Base-by-base conservation (phyloP, 2,797 vertebrate genomes). In the Rhodeus uyekii region DNA sequence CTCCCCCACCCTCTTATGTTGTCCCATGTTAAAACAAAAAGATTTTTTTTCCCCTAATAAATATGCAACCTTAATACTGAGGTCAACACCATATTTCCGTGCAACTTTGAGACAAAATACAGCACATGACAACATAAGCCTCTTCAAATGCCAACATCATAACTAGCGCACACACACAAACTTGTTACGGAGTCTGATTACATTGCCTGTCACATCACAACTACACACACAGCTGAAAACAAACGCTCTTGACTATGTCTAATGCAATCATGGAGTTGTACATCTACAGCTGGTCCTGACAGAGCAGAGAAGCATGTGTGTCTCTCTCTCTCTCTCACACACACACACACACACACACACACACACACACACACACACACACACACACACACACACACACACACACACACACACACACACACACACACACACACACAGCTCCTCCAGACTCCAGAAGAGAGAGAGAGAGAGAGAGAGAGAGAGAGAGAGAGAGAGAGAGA, bases 281-380 rank as follows among this genome's bases (percentile, higher is more conserved):
- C 46, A 69, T 61, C 39, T 61, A 80, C 68, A 80, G 68, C 53
- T 80, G 67, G 42, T 72, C 68, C 68, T 80, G 68, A 80, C 48
- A 69, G 8, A 82, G 73, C 53, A 60, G 29, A 44, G 50, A 67
- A 76, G 27, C 18, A 27, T 68, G 2, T 61, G 4, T 80, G 29
- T 58, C 58, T 58, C 55, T 5, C 53, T 24, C 48, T 22, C 42
- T 5, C 24, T 8, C 48, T 10, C 74, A 4, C 46, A 16, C 67
- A 22, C 67, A 14, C 1, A 0, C 53, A 19, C 48, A 2, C 67
- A 27, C 46, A 46, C 82, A 58, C 44, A 42, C 75, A 77, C 46
- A 78, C 72, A 85, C 36, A 84, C 36, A 81, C 46, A 78, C 72
- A 85, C 36, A 84, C 36, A 81, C 46, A 78, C 72, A 85, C 36